phyloP scores from a whole-genome alignment of 2,113 vertebrate species.

The Isichthys henryi region DNA sequence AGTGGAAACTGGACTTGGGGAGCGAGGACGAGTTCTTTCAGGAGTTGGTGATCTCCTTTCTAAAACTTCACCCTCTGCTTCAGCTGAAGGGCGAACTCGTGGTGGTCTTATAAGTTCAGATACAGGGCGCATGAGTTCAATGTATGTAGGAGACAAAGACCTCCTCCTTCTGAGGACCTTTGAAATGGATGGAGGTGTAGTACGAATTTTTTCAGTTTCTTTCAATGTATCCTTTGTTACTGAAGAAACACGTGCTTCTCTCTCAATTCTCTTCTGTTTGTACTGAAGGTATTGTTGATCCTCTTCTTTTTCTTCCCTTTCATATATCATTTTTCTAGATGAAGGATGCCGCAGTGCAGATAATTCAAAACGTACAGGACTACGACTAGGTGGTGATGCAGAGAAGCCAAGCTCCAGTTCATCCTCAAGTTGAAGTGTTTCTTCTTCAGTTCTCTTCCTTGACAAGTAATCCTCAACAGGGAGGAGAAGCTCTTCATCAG shows the following conservation, averaged over 20 bases:
- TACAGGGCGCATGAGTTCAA: conserved; percentile 93
- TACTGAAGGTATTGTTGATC: conserved; percentile 42
- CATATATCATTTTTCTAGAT: conserved; percentile 44
- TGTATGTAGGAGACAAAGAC: conserved; percentile 93
- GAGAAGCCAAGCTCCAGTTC: conserved; percentile 94
- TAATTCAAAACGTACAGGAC: conserved; percentile 76
- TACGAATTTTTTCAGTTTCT: conserved; percentile 61
- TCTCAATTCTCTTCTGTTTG: conserved; percentile 40
- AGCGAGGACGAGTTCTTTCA: conserved; percentile 94
- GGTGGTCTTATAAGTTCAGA: conserved; percentile 79
- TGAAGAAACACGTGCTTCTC: conserved; percentile 56
- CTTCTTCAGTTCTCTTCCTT: conserved; percentile 81
- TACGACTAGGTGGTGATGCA: conserved; percentile 83
- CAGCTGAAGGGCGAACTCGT: conserved; percentile 48
- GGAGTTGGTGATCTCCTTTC: conserved; percentile 91
- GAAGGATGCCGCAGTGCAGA: conserved; percentile 63
- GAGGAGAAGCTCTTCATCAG: conserved; percentile 82
- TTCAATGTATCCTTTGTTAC: conserved; percentile 68
- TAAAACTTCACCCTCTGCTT: conserved; percentile 56
- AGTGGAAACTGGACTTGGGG: conserved; percentile 87
- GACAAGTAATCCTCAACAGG: conserved; percentile 80
- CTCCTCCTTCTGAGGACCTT: conserved; percentile 79
- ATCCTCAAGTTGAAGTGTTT: conserved; percentile 82
- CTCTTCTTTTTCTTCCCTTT: conserved; percentile 55
- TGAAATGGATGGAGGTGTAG: conserved; percentile 69